Percentiles rank a stretch among this genome's conserved stretches.
These are phyloP conservation scores for Keiferia lycopersicella DNA, from an alignment of 2,888 invertebrate genomes.

Conservation along the genomic window DNA sequence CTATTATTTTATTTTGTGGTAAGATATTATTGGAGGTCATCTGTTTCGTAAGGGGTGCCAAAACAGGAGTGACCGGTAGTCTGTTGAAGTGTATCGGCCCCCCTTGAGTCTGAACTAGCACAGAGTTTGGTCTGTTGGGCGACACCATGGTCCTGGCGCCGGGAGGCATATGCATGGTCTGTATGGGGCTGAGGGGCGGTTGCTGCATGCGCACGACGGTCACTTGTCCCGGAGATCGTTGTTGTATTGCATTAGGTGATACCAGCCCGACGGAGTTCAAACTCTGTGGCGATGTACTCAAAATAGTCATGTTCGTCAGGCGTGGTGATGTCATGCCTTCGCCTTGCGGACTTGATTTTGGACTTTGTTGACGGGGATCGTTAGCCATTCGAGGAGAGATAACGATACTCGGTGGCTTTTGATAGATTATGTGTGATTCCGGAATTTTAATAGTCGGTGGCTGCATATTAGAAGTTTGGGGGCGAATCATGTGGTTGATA, in stretches of 20 bases:
- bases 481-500: conserved; percentile 67
- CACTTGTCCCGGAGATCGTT: conserved; percentile 72
- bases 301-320: conserved; percentile 65
- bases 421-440: conserved; percentile 75
- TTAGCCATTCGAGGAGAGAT: conserved; percentile 68
- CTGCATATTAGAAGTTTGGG: conserved; percentile 77
- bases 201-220: conserved; percentile 78
- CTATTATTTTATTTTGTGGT: conserved; percentile 62
- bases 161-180: conserved; percentile 67
- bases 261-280: conserved; percentile 60
- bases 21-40: conserved; percentile 72
- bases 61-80: conserved; percentile 81
- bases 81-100: conserved; percentile 75
- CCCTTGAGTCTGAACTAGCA: conserved; percentile 73
- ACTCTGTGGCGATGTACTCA: conserved; percentile 65
- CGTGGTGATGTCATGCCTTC: conserved; percentile 68
- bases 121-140: conserved; percentile 71
- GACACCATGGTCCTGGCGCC: conserved; percentile 68
- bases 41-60: conserved; percentile 81
- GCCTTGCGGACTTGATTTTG: conserved; percentile 62
- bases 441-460: conserved; percentile 85
- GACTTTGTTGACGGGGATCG: conserved; percentile 69
- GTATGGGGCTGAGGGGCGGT: conserved; percentile 71
- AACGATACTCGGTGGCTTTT: conserved; percentile 71
- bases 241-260: conserved; percentile 65